Conservation (phyloP, 2,888 invertebrate species). For the Agriopis aurantiaria region DNA sequence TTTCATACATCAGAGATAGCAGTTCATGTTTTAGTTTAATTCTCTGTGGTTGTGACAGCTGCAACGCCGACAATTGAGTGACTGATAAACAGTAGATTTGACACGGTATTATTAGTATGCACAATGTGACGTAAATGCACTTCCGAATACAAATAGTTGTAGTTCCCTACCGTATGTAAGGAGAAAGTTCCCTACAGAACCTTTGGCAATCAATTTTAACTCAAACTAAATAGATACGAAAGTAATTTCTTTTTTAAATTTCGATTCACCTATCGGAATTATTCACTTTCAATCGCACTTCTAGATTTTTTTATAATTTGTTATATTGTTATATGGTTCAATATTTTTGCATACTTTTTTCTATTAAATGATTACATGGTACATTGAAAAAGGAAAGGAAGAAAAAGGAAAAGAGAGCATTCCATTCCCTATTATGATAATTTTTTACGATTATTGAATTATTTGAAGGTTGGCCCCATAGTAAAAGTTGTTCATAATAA, state of each 20-base stretch:
- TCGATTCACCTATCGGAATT: too few relatives aligned
- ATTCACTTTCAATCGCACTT: too few relatives aligned
- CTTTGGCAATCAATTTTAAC: neutral
- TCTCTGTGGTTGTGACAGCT: neutral
- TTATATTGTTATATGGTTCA: too few relatives aligned
- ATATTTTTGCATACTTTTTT: too few relatives aligned
- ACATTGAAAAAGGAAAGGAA: too few relatives aligned
- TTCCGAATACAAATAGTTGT: neutral
- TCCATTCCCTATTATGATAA: too few relatives aligned
- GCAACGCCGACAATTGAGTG: slow-evolving; percentile 7
- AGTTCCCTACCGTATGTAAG: too few relatives aligned
- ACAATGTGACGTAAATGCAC: slow-evolving; percentile 27
- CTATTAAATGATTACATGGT: too few relatives aligned
- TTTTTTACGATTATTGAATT: neutral
- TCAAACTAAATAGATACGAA: neutral
- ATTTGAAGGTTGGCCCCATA: neutral
- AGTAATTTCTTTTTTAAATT: too few relatives aligned
- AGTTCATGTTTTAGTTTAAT: slow-evolving; percentile 9
- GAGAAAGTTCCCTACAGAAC: neutral
- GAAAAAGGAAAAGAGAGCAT: too few relatives aligned
- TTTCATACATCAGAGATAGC: slow-evolving; percentile 9
- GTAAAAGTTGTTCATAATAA: too few relatives aligned
- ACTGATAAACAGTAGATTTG: slow-evolving; percentile 18
- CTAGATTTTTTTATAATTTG: too few relatives aligned
- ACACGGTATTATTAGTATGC: slow-evolving; percentile 29